Conservation (phyloP, 1,140 invertebrate genomes). For the Drosophila ananassae region DNA sequence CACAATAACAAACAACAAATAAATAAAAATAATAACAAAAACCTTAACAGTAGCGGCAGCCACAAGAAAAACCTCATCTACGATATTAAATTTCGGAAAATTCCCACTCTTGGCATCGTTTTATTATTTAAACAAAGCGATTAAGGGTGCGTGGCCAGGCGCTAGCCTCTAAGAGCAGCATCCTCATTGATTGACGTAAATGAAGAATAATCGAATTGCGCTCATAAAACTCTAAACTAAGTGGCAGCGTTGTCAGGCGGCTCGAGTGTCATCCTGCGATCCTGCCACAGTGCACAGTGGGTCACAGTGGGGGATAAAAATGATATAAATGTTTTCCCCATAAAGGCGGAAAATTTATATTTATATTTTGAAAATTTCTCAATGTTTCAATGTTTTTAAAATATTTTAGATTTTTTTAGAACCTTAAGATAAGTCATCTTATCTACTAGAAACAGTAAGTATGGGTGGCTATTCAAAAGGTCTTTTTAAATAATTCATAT, state of each 20-base stretch:
- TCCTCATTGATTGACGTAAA: conserved; percentile 80
- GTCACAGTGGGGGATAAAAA: too few species aligned
- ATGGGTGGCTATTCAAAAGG: too few species aligned
- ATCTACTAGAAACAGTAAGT: too few species aligned
- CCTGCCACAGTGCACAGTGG: conserved; percentile 37
- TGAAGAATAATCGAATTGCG: conserved; percentile 83
- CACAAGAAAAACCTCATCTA: conserved; percentile 23
- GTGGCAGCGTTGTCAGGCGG: conserved; percentile 39
- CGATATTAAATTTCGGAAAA: conserved; percentile 73
- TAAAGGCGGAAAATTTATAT: too few species aligned
- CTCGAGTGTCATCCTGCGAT: conserved; percentile 52
- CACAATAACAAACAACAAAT: conserved; percentile 27
- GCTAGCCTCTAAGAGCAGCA: conserved; percentile 42
- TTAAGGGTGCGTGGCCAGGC: conserved; percentile 34
- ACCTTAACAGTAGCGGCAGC: conserved; percentile 9
- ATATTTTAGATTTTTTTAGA: too few species aligned
- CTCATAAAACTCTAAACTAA: conserved; percentile 80
- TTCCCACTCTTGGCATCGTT: conserved; percentile 20
- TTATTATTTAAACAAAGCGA: conserved; percentile 74
- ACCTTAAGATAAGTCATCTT: too few species aligned
- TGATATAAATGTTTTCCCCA: too few species aligned
- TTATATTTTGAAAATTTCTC: too few species aligned
- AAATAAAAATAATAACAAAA: conserved; percentile 2
- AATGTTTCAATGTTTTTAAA: too few species aligned
- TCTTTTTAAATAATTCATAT: too few species aligned